phyloP scores from a whole-genome alignment of 2,797 vertebrate genomes.

The Heteromormyrus szaboi region DNA sequence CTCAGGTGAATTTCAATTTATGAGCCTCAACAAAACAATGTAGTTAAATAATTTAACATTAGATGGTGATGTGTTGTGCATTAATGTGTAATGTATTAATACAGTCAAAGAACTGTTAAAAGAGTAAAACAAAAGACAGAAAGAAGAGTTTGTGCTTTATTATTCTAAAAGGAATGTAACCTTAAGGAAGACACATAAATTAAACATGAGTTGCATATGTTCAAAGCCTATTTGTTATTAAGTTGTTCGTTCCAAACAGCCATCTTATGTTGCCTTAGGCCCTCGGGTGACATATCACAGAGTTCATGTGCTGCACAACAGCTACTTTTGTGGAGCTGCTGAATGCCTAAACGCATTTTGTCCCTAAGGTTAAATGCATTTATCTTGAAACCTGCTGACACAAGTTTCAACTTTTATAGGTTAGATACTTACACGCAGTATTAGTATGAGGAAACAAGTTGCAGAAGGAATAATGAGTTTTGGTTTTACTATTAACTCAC shows the following conservation, averaged over 20 bases:
- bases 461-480: neutral
- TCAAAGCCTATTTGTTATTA: conserved; percentile 7
- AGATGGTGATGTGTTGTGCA: neutral
- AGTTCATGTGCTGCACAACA: neutral
- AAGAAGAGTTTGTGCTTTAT: neutral
- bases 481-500: neutral
- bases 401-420: neutral
- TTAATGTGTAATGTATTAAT: neutral
- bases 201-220: neutral
- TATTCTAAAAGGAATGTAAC: conserved; percentile 14
- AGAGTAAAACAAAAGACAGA: neutral
- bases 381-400: neutral
- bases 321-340: neutral
- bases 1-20: neutral
- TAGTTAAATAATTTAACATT: neutral
- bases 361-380: neutral
- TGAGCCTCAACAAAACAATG: neutral
- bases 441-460: neutral
- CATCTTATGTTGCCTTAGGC: neutral
- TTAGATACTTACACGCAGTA: neutral
- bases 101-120: neutral
- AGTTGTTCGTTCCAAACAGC: neutral
- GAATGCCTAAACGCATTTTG: neutral
- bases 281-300: neutral
- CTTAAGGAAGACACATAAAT: conserved; percentile 6